Percentiles rank a stretch among this genome's conserved stretches.
phyloP scores from a whole-genome alignment of 1,140 invertebrate genomes.

The Lucilia cuprina region DNA sequence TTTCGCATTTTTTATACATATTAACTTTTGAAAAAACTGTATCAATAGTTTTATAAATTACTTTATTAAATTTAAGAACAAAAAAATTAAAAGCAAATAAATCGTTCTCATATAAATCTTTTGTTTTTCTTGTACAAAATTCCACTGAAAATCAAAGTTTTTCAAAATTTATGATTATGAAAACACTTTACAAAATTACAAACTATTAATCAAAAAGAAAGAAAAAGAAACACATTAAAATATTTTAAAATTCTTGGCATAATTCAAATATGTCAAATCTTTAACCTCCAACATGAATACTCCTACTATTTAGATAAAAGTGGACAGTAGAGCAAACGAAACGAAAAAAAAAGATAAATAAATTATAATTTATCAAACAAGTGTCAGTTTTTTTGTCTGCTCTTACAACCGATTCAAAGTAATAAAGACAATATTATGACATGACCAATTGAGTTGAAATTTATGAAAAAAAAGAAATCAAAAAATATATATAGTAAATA shows the following conservation, averaged over 20 bases:
- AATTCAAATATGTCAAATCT: neutral
- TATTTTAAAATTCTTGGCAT: too few species aligned
- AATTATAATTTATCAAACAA: constrained; percentile 1
- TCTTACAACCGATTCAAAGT: neutral
- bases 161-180: too few species aligned
- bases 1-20: too few species aligned
- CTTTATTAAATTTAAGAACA: too few species aligned
- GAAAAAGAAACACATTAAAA: neutral
- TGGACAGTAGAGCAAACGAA: neutral
- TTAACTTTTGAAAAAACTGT: too few species aligned
- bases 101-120: too few species aligned
- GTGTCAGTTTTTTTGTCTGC: neutral
- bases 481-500: neutral
- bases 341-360: neutral
- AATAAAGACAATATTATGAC: constrained; percentile 5
- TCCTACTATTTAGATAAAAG: neutral
- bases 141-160: too few species aligned
- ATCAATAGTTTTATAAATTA: too few species aligned
- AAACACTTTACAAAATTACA: too few species aligned
- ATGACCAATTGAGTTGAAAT: constrained; percentile 5
- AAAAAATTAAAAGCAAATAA: too few species aligned
- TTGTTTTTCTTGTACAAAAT: too few species aligned
- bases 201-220: neutral
- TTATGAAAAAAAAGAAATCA: neutral
- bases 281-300: neutral